Evolutionary conservation across 2,888 invertebrate species (phyloP).

Genomic region (Aphrophora alni): DNA sequence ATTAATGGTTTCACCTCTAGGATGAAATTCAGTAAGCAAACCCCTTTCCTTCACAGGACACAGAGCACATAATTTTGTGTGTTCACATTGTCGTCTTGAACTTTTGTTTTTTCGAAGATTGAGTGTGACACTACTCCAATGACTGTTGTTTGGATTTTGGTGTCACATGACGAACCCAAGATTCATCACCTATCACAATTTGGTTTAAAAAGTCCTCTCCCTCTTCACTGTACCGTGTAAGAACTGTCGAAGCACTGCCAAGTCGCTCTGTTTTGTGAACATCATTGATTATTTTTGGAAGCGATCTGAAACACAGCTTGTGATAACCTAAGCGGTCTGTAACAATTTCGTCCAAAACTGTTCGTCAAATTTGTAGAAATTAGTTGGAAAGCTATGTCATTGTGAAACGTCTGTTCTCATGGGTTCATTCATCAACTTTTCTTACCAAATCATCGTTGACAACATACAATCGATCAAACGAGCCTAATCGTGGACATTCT

Average conservation of each 20-base stretch:
- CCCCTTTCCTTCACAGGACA: background rate
- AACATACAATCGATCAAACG: background rate
- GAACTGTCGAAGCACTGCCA: background rate
- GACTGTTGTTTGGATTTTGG: constrained; percentile 41
- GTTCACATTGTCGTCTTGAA: constrained; percentile 41
- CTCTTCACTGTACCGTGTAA: background rate
- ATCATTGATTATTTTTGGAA: background rate
- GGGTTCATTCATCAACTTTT: background rate
- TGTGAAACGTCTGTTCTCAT: background rate
- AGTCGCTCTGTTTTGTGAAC: background rate
- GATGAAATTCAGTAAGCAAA: constrained; percentile 41
- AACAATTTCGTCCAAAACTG: background rate
- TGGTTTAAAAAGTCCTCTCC: constrained; percentile 15
- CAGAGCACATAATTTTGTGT: constrained; percentile 45
- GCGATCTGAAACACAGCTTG: background rate
- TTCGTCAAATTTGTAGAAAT: background rate
- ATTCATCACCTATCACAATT: constrained; percentile 49
- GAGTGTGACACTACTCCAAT: constrained; percentile 35
- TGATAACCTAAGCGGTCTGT: background rate
- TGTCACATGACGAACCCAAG: constrained; percentile 45
- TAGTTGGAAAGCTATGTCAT: background rate
- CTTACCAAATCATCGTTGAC: constrained; percentile 1
- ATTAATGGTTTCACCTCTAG: constrained; percentile 39
- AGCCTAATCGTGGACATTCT: background rate
- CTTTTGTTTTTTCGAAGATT: constrained; percentile 30